Evolutionary conservation across 2,797 vertebrate genomes (phyloP), one percentile per base, ranked within the genome.

Genomic region (Pangasius sanitwongsei): DNA sequence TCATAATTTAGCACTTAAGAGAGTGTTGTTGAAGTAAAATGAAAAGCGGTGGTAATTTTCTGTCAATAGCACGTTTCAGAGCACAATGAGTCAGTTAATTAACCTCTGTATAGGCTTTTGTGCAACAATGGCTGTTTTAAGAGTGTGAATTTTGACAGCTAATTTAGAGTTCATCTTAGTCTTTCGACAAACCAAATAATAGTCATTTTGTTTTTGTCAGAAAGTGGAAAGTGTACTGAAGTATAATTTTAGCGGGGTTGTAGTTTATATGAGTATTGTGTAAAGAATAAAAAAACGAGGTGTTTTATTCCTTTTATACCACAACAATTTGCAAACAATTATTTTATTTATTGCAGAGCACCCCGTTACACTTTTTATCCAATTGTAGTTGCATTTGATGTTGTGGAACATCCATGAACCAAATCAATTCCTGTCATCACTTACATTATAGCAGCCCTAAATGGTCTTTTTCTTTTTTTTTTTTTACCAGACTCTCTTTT

Each of bases 1-100:
- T 53, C 50, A 55, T 80, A 80, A 80, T 80, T 80, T 53, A 77
- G 74, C 44, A 31, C 28, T 78, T 53, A 53, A 78, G 48, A n/a
- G 25, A 31, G 41, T 75, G 41, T 55, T 55, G 77, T 57, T 57
- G 77, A 48, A 28, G 72, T 75, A 15, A 25, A 61, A 25, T 25
- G 20, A 25, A 82, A 61, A 37, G 9, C 55, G 6, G 34, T 25
- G 20, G 57, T 23, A 41, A 41, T 41, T 61, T 61, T 28, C 23
- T 7, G 34, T 82, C 20, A 78, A 4, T 55, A 31, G 75, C 6
- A 61, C 23, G 23, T 61, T 61, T 41, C 34, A 61, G 20, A 25
- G 80, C 1, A 59, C 34, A 82, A 61, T 4, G 34, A 83, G 34
- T 28, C 80, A 12, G 31, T 28, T 41, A 83, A 83, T 61, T 44